Percentiles rank a stretch among this genome's conserved stretches.
phyloP scores from a whole-genome alignment of 2,113 vertebrate genomes.

The Macaca mulatta region DNA sequence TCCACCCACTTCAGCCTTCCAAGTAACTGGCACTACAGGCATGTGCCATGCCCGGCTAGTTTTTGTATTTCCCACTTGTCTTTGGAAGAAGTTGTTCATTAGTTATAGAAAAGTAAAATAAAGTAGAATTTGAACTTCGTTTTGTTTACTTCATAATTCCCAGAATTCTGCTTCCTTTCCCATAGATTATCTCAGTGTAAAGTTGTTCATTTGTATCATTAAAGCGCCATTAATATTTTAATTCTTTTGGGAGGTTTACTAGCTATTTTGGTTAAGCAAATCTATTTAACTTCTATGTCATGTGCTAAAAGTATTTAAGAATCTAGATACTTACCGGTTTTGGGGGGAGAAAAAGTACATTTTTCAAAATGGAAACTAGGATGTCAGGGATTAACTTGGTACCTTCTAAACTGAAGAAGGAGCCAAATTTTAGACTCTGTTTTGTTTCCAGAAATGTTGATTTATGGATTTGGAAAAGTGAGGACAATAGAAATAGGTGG shows the following conservation, averaged over 20 bases:
- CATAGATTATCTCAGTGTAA: background rate
- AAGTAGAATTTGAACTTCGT: background rate
- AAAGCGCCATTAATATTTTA: background rate
- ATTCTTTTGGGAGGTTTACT: background rate
- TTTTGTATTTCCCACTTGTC: background rate
- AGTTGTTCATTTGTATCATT: background rate
- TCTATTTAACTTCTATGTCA: background rate
- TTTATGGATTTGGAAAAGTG: background rate
- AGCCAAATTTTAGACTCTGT: background rate
- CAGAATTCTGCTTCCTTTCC: background rate
- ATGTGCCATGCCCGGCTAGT: too few relatives aligned
- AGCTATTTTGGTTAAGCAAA: background rate
- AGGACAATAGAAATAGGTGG: background rate
- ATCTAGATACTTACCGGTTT: background rate
- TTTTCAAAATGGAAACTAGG: background rate
- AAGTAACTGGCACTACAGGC: too few relatives aligned
- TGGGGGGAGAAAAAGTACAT: background rate
- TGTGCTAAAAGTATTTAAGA: background rate
- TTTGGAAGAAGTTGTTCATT: conserved; percentile 6
- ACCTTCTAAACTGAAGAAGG: background rate
- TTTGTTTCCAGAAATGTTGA: background rate
- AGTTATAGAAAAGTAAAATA: background rate
- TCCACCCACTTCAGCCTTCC: too few relatives aligned
- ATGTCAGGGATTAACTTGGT: background rate
- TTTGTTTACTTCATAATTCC: background rate